Evolutionary conservation across 2,113 vertebrate species (phyloP).

Genomic region (Taurulus bubalis): DNA sequence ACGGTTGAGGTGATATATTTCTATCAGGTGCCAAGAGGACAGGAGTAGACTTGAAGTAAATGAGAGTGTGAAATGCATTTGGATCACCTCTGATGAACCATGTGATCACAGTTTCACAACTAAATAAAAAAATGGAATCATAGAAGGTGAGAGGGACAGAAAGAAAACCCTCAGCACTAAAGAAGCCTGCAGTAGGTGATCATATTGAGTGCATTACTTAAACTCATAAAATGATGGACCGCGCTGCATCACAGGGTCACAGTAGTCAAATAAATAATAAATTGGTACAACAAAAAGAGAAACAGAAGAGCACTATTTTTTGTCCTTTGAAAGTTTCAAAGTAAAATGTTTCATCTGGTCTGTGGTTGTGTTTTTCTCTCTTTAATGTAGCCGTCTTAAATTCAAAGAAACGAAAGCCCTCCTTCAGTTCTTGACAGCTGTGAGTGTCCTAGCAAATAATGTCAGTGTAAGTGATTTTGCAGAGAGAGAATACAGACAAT

Average conservation of each 20-base stretch:
- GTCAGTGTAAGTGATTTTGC: slow-evolving; percentile 1
- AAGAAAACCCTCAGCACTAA: background rate
- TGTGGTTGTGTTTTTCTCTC: background rate
- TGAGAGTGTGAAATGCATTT: slow-evolving; percentile 28
- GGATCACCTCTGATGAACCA: slow-evolving; percentile 1
- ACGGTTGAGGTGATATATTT: slow-evolving; percentile 4
- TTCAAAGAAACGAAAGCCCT: background rate
- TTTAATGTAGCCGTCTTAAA: slow-evolving; percentile 16
- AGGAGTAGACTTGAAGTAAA: slow-evolving; percentile 1
- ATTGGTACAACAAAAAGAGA: background rate
- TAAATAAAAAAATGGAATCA: slow-evolving; percentile 14
- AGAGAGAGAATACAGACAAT: background rate
- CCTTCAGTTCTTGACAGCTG: slow-evolving; percentile 23
- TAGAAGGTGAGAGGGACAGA: background rate
- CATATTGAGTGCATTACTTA: background rate
- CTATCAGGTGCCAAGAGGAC: background rate
- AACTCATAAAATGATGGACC: background rate
- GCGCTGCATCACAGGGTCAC: background rate
- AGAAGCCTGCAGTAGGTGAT: background rate
- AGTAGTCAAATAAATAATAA: background rate
- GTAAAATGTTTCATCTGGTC: slow-evolving; percentile 17
- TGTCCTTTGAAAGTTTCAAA: background rate
- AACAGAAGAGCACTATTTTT: background rate
- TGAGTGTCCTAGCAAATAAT: slow-evolving; percentile 9
- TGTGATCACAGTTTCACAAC: slow-evolving; percentile 20